phyloP scores from a whole-genome alignment of 2,113 vertebrate genomes.

The Sigmodon hispidus region DNA sequence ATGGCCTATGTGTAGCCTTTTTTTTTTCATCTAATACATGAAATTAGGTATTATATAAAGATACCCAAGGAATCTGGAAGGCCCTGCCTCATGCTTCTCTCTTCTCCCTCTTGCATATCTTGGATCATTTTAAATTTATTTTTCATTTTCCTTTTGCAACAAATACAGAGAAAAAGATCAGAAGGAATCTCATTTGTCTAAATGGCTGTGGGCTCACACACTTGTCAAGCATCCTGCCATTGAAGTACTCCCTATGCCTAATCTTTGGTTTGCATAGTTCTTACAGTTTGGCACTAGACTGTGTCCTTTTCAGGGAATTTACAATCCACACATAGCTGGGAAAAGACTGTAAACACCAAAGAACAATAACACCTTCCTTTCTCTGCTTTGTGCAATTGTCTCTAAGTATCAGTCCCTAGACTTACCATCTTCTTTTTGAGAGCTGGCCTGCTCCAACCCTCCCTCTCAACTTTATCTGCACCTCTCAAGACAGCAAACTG shows the following conservation, averaged over 20 bases:
- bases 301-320: constrained; percentile 38
- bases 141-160: constrained; percentile 44
- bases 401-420: neutral
- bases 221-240: neutral
- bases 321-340: constrained; percentile 26
- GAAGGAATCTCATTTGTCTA: constrained; percentile 35
- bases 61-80: constrained; percentile 30
- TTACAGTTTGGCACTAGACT: neutral
- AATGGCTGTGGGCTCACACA: constrained; percentile 34
- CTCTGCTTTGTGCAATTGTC: constrained; percentile 1
- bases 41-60: constrained; percentile 35
- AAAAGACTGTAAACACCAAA: constrained; percentile 26
- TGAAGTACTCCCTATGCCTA: neutral
- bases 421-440: neutral
- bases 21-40: neutral
- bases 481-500: neutral
- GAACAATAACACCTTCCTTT: constrained; percentile 35
- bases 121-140: constrained; percentile 63
- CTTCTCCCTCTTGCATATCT: constrained; percentile 39
- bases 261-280: neutral
- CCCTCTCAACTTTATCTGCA: neutral
- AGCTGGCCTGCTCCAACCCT: neutral
- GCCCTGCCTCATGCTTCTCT: neutral
- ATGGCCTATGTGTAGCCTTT: neutral
- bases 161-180: constrained; percentile 36